Conservation (phyloP, 2,888 invertebrate genomes). For the Watsonalla binaria region DNA sequence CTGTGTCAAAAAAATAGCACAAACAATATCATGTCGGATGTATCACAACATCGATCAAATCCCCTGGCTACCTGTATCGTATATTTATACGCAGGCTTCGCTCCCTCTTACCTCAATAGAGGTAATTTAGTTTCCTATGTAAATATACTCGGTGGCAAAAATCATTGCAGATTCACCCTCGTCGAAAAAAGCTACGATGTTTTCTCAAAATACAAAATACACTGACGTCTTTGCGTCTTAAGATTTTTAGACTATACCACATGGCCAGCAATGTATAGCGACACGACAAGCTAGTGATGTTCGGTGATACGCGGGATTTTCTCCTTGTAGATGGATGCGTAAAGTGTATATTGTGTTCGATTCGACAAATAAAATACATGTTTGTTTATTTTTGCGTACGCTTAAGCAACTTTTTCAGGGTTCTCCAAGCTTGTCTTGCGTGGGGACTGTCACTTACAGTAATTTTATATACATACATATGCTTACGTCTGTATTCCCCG, state of each 20-base stretch:
- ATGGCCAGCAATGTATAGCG: not conserved
- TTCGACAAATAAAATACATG: slow-evolving; percentile 28
- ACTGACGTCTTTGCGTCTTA: slow-evolving; percentile 5
- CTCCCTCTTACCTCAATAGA: slow-evolving; percentile 28
- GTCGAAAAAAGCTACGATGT: slow-evolving; percentile 13
- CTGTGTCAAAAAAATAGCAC: slow-evolving; percentile 7
- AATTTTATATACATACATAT: too few species aligned
- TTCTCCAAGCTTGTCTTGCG: too few species aligned
- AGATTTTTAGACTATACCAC: not conserved
- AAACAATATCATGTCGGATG: slow-evolving; percentile 21
- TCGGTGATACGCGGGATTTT: slow-evolving; percentile 20
- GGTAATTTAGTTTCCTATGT: slow-evolving; percentile 49
- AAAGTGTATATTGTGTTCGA: slow-evolving; percentile 24
- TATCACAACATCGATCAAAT: slow-evolving; percentile 23
- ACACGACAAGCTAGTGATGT: slow-evolving; percentile 6
- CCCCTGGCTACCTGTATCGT: slow-evolving; percentile 4
- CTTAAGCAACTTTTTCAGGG: slow-evolving; percentile 2
- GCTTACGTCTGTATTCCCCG: too few species aligned
- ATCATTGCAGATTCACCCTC: slow-evolving; percentile 34
- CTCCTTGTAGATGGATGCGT: slow-evolving; percentile 25
- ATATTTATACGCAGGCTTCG: slow-evolving; percentile 6
- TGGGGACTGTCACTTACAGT: too few species aligned
- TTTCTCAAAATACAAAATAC: slow-evolving; percentile 7
- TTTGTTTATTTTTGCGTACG: slow-evolving; percentile 21
- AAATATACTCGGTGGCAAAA: slow-evolving; percentile 47